Base-by-base conservation (phyloP, 2,888 invertebrate genomes). In the Dichetophora obliterata region DNA sequence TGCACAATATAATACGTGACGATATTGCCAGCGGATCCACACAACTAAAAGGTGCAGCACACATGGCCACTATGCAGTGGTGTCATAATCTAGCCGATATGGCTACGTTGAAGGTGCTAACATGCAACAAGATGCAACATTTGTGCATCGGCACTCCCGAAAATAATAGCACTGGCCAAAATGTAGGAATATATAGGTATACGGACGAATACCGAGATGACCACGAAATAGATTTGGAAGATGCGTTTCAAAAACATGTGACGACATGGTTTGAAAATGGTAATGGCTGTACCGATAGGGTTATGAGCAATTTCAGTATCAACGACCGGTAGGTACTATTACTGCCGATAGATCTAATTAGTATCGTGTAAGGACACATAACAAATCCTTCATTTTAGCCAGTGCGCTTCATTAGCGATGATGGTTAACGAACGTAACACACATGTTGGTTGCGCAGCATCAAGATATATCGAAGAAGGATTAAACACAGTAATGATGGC, bases 61-160 rank as follows among this genome's bases (percentile, higher is more conserved):
- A 84, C 68, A 87, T 87, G 87, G 85, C 84, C 65, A 85, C 84
- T 50, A 86, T 86, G 78, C 54, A 78, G 43, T 87, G 87, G 87
- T 79, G 82, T 76, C 78, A 83, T 9, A 85, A 87, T 11, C 74
- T 87, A 75, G 85, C 86, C 27, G 57, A 77, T 11, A 19, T 86
- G 57, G 87, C 87, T 4, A 74, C 78, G 0, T 77, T 84, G 4
- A 85, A 87, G 59, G 87, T 83, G 24, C 5, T 43, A 11, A 19
- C 19, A 27, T 70, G 70, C 19, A 4, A 31, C 16, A 16, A 54
- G 8, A 16, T 16, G 52, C 6, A 52, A 14, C 16, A 63, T 31
- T 2, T n/a, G 27, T 63, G 63, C 16, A 24, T 27, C n/a, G 34
- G 34, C n/a, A 63, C 34, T 5, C n/a, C 2, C 5, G n/a, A 24